Base-by-base conservation (phyloP, 2,888 invertebrate species). In the Cylloceria caligata region DNA sequence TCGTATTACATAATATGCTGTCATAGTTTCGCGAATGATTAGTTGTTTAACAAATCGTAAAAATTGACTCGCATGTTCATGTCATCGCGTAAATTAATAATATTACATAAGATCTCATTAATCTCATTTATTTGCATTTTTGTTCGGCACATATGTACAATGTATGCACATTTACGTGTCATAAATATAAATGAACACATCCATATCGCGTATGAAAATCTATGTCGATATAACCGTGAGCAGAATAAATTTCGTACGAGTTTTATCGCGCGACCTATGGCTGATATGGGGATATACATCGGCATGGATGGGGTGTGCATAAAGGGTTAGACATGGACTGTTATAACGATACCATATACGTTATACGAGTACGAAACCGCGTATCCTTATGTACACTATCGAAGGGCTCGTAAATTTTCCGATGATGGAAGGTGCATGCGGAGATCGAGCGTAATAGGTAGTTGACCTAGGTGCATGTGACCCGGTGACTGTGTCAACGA, bases 321-420 rank as follows among this genome's bases (percentile, higher is more conserved):
- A 49, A 47, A 45, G 64, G 19, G 16, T 36, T 27, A 36, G 11
- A 64, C 55, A 34, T 42, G 16, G 34, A 57, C 27, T 36, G 65
- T 71, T 57, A 49, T 36, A 36, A 52, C 39, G 55, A 55, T 47
- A 55, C 64, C 65, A 30, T 30, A 30, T 30, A 30, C 30, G 30
- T 30, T 5, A 62, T 71, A 80, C 55, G 55, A 69, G 42, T 64
- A 65, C 65, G 45, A 67, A 71, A 62, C 39, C 62, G 36, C 62
- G 69, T 47, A 67, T 64, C 64, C 75, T 52, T 52, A 52, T 11
- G 21, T 24, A 52, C 36, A 62, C 74, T 55, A 74, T 69, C 69
- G 21, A 42, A 69, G 34, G 30, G n/a, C n/a, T 65, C 69, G 65
- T 80, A 80, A 80, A 80, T 75, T 80, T 75, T 9, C 30, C 74